Base-by-base conservation (phyloP, 2,113 vertebrate genomes). In the Lates calcarifer region DNA sequence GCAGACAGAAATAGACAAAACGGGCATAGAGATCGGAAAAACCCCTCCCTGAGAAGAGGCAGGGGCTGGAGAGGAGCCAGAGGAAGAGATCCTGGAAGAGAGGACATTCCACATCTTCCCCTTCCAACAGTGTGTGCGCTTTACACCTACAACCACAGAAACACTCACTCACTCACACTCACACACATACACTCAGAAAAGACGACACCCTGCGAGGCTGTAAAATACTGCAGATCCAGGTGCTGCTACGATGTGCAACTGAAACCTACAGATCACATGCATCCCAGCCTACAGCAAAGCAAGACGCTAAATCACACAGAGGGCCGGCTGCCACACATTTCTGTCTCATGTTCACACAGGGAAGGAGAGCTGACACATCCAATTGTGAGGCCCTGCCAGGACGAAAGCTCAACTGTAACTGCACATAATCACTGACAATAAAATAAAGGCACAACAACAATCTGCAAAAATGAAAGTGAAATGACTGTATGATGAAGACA, bases 1-100 rank as follows among this genome's bases (percentile, higher is more conserved):
- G 66, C 81, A 78, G 93, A 93, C 92, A 92, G 85, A 94, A 94
- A 94, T 93, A 93, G 92, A 94, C 73, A 83, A 92, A 93, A 90
- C 22, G 82, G 91, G 87, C 87, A 91, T 79, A 45, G 87, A 84
- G 90, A 90, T 88, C 77, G 91, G 92, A 93, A 94, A 93, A 93
- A 87, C 76, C 92, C 90, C 89, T 68, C 91, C 89, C 92, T 43
- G 61, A 73, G 82, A 71, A 77, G 81, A 89, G 83, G 74, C 73
- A 71, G 79, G 74, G 74, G 74, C 74, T 92, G 92, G 87, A 84
- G 9, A 69, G 70, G 45, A 79, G 84, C 90, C 91, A 90, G 74
- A 88, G 87, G 90, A 91, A 87, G 83, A 87, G 74, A 85, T 85
- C 81, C 78, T 63, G 80, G 82, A 87, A 85, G 81, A 87, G 79